Base-by-base conservation (phyloP, 2,113 vertebrate genomes). In the Suricata suricatta region DNA sequence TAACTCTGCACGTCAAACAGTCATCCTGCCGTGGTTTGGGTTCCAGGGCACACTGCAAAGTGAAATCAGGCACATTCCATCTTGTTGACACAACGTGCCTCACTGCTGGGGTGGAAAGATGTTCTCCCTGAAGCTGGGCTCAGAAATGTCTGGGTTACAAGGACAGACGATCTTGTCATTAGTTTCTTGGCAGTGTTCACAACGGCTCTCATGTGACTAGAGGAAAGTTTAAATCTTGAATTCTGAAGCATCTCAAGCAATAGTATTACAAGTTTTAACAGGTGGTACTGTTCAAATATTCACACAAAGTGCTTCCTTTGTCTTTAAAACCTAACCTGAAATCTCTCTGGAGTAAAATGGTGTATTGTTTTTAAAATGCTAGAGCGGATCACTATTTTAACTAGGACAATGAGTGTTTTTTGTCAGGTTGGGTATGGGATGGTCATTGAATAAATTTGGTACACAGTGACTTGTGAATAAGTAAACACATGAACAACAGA, bases 1-100 rank as follows among this genome's bases (percentile, higher is more conserved):
- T n/a, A 97, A 93, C 92, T 84, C 47, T 85, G 76, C 95, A 97
- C 17, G 19, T 89, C 89, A 85, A 93, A 93, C 54, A 81, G 91
- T 47, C 97, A 76, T 94, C 15, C 5, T 88, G 88, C 69, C 57
- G 81, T 91, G 93, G 95, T 91, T 95, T 97, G 95, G 96, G 86
- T 97, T 98, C 97, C 98, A 98, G 93, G 77, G 93, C 66, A 94
- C 71, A 77, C 64, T 97, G 97, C 92, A 95, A 95, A 97, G 96
- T 95, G 97, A 98, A 98, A 97, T 98, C 93, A 97, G 97, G 93
- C 95, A 82, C 97, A 98, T 98, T 98, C 98, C 98, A 95, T 98
- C 96, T 93, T 96, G 97, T 98, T 98, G 98, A 98, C 95, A 97
- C 90, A 97, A 79, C 0, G 0, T 76, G 64, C 68, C 93, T 98